phyloP scores from a whole-genome alignment of 2,797 vertebrate species.

The Harpagifer antarcticus region DNA sequence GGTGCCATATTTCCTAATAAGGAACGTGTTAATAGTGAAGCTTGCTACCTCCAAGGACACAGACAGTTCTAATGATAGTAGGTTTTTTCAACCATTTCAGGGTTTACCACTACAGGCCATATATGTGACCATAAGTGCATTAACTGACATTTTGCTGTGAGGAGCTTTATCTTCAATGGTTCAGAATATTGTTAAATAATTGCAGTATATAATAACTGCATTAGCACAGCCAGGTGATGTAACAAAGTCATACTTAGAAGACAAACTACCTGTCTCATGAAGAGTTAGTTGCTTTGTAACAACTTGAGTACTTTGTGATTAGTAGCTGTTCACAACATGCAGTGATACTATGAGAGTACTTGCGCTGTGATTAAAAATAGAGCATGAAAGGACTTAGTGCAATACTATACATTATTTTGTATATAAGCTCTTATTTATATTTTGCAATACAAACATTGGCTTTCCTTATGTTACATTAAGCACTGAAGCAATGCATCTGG shows the following conservation, averaged over 20 bases:
- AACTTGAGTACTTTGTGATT: slow-evolving; percentile 82
- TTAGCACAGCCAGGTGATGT: slow-evolving; percentile 40
- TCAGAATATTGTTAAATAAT: slow-evolving; percentile 25
- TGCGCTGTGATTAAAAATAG: slow-evolving; percentile 45
- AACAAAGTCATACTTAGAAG: slow-evolving; percentile 28
- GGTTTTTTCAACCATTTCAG: slow-evolving; percentile 30
- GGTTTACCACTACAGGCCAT: slow-evolving; percentile 44
- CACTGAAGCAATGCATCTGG: slow-evolving; percentile 35
- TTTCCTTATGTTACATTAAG: slow-evolving; percentile 36
- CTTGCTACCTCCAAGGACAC: slow-evolving; percentile 28
- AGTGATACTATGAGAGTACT: slow-evolving; percentile 82
- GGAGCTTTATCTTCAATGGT: slow-evolving; percentile 25
- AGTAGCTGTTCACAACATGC: slow-evolving; percentile 65
- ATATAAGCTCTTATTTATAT: slow-evolving; percentile 74
- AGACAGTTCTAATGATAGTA: slow-evolving; percentile 29
- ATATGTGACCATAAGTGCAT: slow-evolving; percentile 66
- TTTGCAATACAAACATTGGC: slow-evolving; percentile 46
- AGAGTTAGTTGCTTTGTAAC: slow-evolving; percentile 54
- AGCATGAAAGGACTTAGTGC: slow-evolving; percentile 40
- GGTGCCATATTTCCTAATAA: slow-evolving; percentile 28
- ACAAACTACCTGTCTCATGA: slow-evolving; percentile 23
- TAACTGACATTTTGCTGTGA: slow-evolving; percentile 42
- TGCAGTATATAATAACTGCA: slow-evolving; percentile 23
- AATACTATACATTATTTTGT: slow-evolving; percentile 67
- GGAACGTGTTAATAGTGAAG: slow-evolving; percentile 20